Base-by-base conservation (phyloP, 2,113 vertebrate genomes). In the Laterallus jamaicensis region DNA sequence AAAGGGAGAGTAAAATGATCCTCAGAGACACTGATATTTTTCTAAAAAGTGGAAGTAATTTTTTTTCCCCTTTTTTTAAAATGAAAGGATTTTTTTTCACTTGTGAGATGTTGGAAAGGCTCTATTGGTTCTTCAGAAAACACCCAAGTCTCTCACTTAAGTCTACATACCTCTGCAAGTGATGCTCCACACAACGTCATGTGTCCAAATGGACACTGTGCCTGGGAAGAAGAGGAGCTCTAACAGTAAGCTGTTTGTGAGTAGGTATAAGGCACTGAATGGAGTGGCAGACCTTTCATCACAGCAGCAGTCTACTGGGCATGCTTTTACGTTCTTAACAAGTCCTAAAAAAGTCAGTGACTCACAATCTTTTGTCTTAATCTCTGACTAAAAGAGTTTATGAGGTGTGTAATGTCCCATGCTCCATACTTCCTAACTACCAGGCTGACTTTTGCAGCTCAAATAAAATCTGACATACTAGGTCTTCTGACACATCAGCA, bases 321-420 rank as follows among this genome's bases (percentile, higher is more conserved):
- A 11, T 58, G 44, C 67, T 85, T 80, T 74, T 91, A n/a, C 79
- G 68, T 73, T 77, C 82, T 92, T 70, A 82, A 58, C 55, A 37
- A 63, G 50, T 80, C 68, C 52, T 85, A 63, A 50, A 91, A 73
- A 76, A 90, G 58, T 66, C 59, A 66, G 67, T 49, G 82, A 71
- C 75, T 87, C 82, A 28, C 78, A 75, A 76, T 18, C 50, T 91
- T 87, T 62, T 52, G 70, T 73, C 21, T 20, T 28, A 54, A 54
- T 28, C 70, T 69, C 82, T 64, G 74, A 76, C 44, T 68, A 21
- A 59, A 86, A 58, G 91, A 64, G 70, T 94, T 96, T 96, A 86
- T 90, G 94, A 93, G 64, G 71, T 96, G 86, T 86, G 12, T 93
- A 84, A 91, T 81, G 64, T 70, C 67, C 71, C 73, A 40, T 31